Percentiles rank a stretch among this genome's conserved stretches.
phyloP scores from a whole-genome alignment of 2,113 vertebrate genomes.

The Excalfactoria chinensis region DNA sequence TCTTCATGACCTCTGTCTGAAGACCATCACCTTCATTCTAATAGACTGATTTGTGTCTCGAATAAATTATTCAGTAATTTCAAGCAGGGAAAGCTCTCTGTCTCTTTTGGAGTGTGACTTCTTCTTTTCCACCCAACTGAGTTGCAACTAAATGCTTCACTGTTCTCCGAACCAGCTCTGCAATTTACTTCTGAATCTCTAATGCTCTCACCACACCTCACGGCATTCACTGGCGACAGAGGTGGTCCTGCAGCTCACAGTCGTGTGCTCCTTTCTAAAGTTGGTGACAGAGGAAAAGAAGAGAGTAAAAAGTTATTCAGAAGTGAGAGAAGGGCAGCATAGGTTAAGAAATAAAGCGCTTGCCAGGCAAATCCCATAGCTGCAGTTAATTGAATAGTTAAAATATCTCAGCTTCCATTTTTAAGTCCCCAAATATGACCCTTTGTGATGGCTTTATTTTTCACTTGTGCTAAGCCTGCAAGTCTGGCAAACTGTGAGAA shows the following conservation, averaged over 20 bases:
- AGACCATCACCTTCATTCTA: slow-evolving; percentile 53
- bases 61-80: slow-evolving; percentile 71
- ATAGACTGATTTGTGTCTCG: slow-evolving; percentile 55
- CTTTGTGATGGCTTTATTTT: slow-evolving; percentile 47
- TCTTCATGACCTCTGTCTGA: slow-evolving; percentile 42
- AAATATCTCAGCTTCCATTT: slow-evolving; percentile 55
- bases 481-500: slow-evolving; percentile 24
- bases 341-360: slow-evolving; percentile 67
- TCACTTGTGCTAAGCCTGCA: slow-evolving; percentile 57
- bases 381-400: slow-evolving; percentile 59
- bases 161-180: slow-evolving; percentile 44
- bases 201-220: neutral
- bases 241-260: slow-evolving; percentile 6
- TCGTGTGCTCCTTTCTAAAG: slow-evolving; percentile 5
- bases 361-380: slow-evolving; percentile 51
- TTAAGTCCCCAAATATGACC: slow-evolving; percentile 25
- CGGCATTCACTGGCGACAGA: neutral
- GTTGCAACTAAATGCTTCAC: slow-evolving; percentile 59
- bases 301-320: slow-evolving; percentile 40
- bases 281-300: slow-evolving; percentile 23
- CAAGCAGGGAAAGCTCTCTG: slow-evolving; percentile 51
- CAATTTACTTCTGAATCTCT: slow-evolving; percentile 68
- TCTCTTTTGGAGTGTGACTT: slow-evolving; percentile 61
- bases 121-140: slow-evolving; percentile 47
- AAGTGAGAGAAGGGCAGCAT: slow-evolving; percentile 31